Evolutionary conservation across 2,888 invertebrate species (phyloP).

Genomic region (Hirtodrosophila cameraria): DNA sequence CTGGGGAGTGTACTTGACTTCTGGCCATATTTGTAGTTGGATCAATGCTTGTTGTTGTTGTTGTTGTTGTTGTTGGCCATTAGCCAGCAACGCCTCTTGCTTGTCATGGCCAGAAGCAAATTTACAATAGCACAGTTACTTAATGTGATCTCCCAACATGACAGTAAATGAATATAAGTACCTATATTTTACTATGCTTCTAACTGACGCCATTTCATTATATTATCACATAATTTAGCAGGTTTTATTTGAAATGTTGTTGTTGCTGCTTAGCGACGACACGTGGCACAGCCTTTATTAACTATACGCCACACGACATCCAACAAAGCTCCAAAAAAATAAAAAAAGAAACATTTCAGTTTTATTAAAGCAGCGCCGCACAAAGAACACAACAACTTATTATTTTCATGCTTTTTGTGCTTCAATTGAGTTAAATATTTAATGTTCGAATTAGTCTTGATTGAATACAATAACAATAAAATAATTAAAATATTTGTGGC

Average conservation of each 20-base stretch:
- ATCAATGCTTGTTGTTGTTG: slow-evolving; percentile 1
- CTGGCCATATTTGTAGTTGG: slow-evolving; percentile 42
- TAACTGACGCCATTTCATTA: slow-evolving; percentile 17
- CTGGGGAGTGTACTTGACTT: slow-evolving; percentile 59
- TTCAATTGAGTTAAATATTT: slow-evolving; percentile 43
- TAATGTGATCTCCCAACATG: slow-evolving; percentile 31
- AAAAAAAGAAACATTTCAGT: background rate
- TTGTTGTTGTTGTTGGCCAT: background rate
- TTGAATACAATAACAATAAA: slow-evolving; percentile 69
- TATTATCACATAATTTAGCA: slow-evolving; percentile 31
- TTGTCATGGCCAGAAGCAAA: slow-evolving; percentile 22
- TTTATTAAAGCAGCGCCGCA: slow-evolving; percentile 7
- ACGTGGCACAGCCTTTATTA: slow-evolving; percentile 51
- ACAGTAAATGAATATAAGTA: slow-evolving; percentile 43
- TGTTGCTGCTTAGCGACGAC: slow-evolving; percentile 54
- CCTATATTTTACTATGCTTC: background rate
- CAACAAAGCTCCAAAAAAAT: slow-evolving; percentile 3
- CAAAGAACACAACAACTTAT: slow-evolving; percentile 7
- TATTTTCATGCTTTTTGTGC: slow-evolving; percentile 31
- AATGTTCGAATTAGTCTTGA: too few species aligned
- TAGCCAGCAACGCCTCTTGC: slow-evolving; percentile 18
- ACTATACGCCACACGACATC: slow-evolving; percentile 52
- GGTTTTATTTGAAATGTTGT: background rate
- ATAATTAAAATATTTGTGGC: slow-evolving; percentile 41
- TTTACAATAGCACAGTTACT: slow-evolving; percentile 12